Evolutionary conservation across 2,797 vertebrate species (phyloP).

Genomic region (Anisognathus igniventris): DNA sequence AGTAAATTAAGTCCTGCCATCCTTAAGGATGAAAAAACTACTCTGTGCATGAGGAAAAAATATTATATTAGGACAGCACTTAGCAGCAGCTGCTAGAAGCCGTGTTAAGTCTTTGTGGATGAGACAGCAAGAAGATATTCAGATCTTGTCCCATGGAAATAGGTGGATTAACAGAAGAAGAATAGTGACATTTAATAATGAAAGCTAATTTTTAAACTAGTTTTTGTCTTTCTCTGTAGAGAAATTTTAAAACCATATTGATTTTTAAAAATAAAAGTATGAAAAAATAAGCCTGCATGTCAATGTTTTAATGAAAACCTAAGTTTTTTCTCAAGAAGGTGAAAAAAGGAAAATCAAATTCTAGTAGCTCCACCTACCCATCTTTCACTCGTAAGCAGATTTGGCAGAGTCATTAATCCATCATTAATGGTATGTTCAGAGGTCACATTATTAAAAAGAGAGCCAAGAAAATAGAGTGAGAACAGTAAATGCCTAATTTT

Average conservation of each 20-base stretch:
- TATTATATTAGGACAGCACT: not conserved
- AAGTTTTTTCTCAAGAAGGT: not conserved
- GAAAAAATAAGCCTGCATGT: not conserved
- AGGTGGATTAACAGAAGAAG: not conserved
- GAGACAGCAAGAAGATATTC: not conserved
- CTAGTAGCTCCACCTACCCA: not conserved
- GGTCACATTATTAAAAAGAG: not conserved
- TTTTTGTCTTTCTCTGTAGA: not conserved
- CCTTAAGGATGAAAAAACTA: not conserved
- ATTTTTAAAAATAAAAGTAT: not conserved
- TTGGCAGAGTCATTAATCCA: not conserved
- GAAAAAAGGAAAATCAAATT: not conserved
- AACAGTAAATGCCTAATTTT: not conserved
- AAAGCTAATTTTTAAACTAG: not conserved
- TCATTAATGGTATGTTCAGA: not conserved
- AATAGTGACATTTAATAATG: not conserved
- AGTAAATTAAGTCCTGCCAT: not conserved
- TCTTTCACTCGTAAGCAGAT: not conserved
- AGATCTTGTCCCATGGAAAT: not conserved
- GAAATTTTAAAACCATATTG: not conserved
- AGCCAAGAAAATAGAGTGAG: not conserved
- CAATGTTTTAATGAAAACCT: not conserved
- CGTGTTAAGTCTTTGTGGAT: not conserved
- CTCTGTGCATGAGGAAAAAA: not conserved
- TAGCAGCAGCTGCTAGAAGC: not conserved